Percentiles rank a stretch among this genome's conserved stretches.
These are phyloP conservation scores for Toxonevra muliebris DNA, from an alignment of 2,888 invertebrate species.

Conservation along the genomic window DNA sequence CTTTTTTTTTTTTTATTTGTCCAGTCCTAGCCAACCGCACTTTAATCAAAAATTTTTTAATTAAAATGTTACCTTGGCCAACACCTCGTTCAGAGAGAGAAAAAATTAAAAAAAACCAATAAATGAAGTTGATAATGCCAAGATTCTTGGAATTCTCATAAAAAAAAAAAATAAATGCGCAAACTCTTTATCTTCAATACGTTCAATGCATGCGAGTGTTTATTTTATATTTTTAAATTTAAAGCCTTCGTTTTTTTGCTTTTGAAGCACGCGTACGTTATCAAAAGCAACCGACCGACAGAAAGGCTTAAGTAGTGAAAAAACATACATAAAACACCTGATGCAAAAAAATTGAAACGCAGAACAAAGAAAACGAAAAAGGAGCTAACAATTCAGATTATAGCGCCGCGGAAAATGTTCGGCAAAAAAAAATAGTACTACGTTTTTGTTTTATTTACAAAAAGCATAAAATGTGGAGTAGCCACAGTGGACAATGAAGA, in stretches of 20 bases:
- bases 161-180: too few species aligned
- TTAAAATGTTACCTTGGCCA: slow-evolving; percentile 19
- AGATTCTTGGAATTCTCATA: slow-evolving; percentile 2
- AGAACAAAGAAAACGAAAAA: background rate
- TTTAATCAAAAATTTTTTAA: slow-evolving; percentile 27
- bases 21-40: too few species aligned
- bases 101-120: background rate
- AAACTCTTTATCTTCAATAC: too few species aligned
- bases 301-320: too few species aligned
- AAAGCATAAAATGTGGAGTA: slow-evolving; percentile 1
- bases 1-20: too few species aligned
- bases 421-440: background rate
- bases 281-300: background rate
- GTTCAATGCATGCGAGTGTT: too few species aligned
- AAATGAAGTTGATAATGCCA: background rate
- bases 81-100: slow-evolving; percentile 16
- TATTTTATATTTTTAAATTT: background rate
- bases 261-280: slow-evolving; percentile 8
- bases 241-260: background rate
- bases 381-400: background rate
- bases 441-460: background rate
- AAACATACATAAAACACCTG: too few species aligned
- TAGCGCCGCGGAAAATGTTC: background rate
- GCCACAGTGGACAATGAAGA: background rate
- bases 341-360: slow-evolving; percentile 7